Evolutionary conservation across 1,140 invertebrate genomes (phyloP).

Genomic region (Apis florea): DNA sequence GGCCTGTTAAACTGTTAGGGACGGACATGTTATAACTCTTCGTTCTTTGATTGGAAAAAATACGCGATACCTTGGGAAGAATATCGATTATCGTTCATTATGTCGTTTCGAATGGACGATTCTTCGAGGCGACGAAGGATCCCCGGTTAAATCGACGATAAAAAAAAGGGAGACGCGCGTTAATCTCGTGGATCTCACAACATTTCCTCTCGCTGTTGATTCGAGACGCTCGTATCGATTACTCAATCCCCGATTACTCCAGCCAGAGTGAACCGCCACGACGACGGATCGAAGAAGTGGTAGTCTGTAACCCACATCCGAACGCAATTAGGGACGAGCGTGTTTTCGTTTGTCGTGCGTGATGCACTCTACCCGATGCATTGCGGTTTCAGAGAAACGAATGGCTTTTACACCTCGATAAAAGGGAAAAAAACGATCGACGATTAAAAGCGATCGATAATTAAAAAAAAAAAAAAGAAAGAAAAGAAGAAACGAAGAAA

Average conservation of each 20-base stretch:
- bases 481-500: too few relatives aligned
- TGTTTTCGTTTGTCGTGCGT: conserved; percentile 41
- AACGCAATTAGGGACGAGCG: conserved; percentile 49
- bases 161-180: neutral
- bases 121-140: conserved; percentile 15
- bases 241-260: conserved; percentile 25
- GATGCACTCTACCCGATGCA: too few relatives aligned
- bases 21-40: neutral
- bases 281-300: conserved; percentile 42
- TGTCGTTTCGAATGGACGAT: conserved; percentile 6
- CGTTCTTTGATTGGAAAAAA: conserved; percentile 1
- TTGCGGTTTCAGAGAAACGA: conserved; percentile 22
- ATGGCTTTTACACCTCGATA: too few relatives aligned
- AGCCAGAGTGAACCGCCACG: conserved; percentile 45
- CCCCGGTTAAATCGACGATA: conserved; percentile 12
- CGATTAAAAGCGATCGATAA: too few relatives aligned
- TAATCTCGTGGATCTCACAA: conserved; percentile 22
- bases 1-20: conserved; percentile 17
- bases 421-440: too few relatives aligned
- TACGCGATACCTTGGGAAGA: conserved; percentile 2
- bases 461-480: too few relatives aligned
- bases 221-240: conserved; percentile 46
- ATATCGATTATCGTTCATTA: conserved; percentile 35
- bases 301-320: conserved; percentile 48
- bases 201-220: conserved; percentile 2